phyloP scores from a whole-genome alignment of 2,888 invertebrate genomes.

The Athalia circularis region DNA sequence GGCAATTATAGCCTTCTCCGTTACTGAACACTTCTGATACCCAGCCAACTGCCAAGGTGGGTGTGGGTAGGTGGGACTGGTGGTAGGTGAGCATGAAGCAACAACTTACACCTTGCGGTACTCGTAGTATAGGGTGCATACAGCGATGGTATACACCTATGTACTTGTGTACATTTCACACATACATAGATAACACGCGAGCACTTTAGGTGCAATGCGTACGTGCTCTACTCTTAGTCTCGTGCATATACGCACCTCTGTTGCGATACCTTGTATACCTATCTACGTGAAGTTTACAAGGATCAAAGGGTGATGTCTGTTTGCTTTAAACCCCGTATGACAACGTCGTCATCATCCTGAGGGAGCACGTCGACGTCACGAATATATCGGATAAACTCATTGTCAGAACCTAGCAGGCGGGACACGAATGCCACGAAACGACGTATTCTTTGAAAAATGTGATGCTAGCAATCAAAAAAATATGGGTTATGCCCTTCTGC shows the following conservation, averaged over 20 bases:
- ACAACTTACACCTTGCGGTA: slow-evolving; percentile 34
- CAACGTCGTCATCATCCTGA: background rate
- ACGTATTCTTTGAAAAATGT: background rate
- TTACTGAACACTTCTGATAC: slow-evolving; percentile 11
- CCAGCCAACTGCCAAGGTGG: no score
- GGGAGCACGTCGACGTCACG: background rate
- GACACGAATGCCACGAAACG: background rate
- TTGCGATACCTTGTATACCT: no score
- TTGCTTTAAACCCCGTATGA: background rate
- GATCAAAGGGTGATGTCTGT: no score
- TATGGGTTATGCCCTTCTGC: no score
- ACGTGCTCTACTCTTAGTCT: no score
- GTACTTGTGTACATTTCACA: background rate
- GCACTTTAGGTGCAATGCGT: no score
- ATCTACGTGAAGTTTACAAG: no score
- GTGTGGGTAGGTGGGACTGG: no score
- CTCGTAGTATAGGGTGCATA: slow-evolving; percentile 10
- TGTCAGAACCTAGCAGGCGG: background rate
- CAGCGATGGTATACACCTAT: slow-evolving; percentile 14
- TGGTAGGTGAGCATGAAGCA: no score
- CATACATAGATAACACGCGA: no score
- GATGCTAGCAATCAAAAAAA: no score
- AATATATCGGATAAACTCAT: slow-evolving; percentile 1
- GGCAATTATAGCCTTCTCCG: slow-evolving; percentile 63
- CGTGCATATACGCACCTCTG: no score